Evolutionary conservation across 2,888 invertebrate genomes (phyloP), one percentile per base, ranked within the genome.

Genomic region (Cremastinae sp.): DNA sequence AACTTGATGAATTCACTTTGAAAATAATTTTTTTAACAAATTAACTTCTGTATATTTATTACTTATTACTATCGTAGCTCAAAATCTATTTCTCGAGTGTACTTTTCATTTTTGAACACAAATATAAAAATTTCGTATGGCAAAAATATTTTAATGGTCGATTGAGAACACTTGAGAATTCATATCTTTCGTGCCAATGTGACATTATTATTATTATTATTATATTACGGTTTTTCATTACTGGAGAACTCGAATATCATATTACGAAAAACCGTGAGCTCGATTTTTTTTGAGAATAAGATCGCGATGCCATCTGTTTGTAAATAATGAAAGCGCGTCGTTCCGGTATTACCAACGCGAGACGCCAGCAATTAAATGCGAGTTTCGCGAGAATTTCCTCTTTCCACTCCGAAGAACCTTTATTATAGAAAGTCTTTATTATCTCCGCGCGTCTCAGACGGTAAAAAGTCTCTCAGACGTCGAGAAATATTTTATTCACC

Each of bases 341-440:
- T 56, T n/a, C 18, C 16, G 28, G 41, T n/a, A 51, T 41, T 14
- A 55, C 7, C 16, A 37, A 49, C 9, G 3, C 28, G 35, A 14
- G 28, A 12, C 41, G 35, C 20, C 55, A 28, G 58, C 37, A 75
- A 72, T 72, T 53, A 75, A 43, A 39, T n/a, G 7, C 56, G 35
- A 49, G 49, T 68, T 65, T 73, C 65, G 45, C 8, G 7, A 4
- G 72, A 72, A 49, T 59, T 10, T 28, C n/a, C 9, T 51, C 51
- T 35, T 35, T n/a, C 41, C 14, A 28, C 10, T 58, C 41, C 5
- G 62, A 41, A 22, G 16, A 9, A 47, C 28, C 28, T 53, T 12
- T 14, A 12, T n/a, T 58, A 39, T 37, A 20, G 12, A 56, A 20
- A 16, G 35, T 8, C 10, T 37, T 35, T 5, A 53, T 53, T 41